phyloP scores from a whole-genome alignment of 2,113 vertebrate genomes.

The Carassius carassius region DNA sequence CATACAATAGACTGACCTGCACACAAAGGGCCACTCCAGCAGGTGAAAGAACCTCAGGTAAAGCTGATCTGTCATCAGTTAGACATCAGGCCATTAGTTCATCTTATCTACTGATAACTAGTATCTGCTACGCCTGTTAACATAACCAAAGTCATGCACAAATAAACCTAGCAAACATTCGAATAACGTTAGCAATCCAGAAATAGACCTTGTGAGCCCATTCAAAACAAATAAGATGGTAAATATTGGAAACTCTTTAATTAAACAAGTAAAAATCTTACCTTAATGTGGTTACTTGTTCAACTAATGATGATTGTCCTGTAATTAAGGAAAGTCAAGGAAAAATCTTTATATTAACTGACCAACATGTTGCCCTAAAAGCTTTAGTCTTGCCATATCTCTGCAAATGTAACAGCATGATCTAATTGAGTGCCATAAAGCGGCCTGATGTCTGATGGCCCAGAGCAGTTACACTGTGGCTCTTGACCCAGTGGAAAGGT shows the following conservation, averaged over 20 bases:
- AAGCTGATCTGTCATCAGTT: constrained; percentile 42
- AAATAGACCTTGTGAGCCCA: background rate
- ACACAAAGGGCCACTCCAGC: background rate
- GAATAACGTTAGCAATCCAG: background rate
- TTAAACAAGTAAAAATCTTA: background rate
- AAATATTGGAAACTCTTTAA: background rate
- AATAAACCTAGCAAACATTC: constrained; percentile 6
- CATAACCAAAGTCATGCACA: constrained; percentile 14
- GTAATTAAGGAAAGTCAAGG: background rate
- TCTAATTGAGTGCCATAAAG: constrained; percentile 54
- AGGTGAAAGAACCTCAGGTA: constrained; percentile 39
- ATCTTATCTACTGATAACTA: constrained; percentile 21
- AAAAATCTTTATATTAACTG: background rate
- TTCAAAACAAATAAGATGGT: background rate
- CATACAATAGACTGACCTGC: constrained; percentile 7
- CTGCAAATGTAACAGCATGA: constrained; percentile 21
- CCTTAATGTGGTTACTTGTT: background rate
- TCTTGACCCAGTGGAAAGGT: constrained; percentile 47
- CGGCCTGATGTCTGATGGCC: constrained; percentile 37
- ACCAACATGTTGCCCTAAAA: constrained; percentile 37
- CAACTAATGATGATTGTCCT: background rate
- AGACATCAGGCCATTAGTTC: constrained; percentile 25
- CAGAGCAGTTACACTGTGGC: constrained; percentile 44
- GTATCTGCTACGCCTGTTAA: background rate
- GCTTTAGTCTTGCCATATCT: background rate